Percentiles rank a stretch among this genome's conserved stretches.
Evolutionary conservation across 1,140 invertebrate species (phyloP).

Genomic region (Drosophila kepulauana): DNA sequence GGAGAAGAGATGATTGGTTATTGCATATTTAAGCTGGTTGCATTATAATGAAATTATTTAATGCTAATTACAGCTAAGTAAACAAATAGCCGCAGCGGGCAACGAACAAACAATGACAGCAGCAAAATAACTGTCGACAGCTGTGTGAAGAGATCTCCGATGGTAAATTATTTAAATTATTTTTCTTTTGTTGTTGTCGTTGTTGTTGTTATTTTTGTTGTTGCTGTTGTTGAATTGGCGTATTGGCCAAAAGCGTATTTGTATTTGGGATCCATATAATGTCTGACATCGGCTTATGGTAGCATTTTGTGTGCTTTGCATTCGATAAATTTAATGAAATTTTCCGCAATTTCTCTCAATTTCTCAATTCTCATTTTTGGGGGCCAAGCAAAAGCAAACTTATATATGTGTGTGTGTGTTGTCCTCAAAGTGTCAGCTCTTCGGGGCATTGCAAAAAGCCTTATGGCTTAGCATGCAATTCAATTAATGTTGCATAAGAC

Average conservation of each 20-base stretch:
- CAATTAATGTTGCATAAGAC: constrained; percentile 81
- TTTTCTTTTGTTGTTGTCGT: constrained; percentile 4
- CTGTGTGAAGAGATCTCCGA: constrained; percentile 16
- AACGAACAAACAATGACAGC: constrained; percentile 32
- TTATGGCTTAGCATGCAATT: constrained; percentile 73
- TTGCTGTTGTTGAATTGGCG: constrained; percentile 2
- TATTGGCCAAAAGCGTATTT: constrained; percentile 37
- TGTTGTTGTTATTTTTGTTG: neutral
- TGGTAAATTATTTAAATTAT: constrained; percentile 47
- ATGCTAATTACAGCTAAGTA: constrained; percentile 71
- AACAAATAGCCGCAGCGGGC: constrained; percentile 43
- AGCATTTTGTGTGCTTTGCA: constrained; percentile 38
- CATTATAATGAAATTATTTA: constrained; percentile 73
- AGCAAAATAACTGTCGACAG: constrained; percentile 26
- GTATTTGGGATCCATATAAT: constrained; percentile 35
- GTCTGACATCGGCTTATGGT: constrained; percentile 23
- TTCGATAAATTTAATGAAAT: constrained; percentile 79
- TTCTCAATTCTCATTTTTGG: constrained; percentile 7
- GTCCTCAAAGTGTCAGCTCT: constrained; percentile 35
- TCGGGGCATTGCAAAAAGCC: constrained; percentile 35
- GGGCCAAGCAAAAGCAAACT: neutral
- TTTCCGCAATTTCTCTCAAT: constrained; percentile 27
- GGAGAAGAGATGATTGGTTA: constrained; percentile 19
- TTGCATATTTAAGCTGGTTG: constrained; percentile 73
- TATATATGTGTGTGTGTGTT: neutral